Evolutionary conservation across 2,797 vertebrate species (phyloP).

Genomic region (Darevskia mixta): DNA sequence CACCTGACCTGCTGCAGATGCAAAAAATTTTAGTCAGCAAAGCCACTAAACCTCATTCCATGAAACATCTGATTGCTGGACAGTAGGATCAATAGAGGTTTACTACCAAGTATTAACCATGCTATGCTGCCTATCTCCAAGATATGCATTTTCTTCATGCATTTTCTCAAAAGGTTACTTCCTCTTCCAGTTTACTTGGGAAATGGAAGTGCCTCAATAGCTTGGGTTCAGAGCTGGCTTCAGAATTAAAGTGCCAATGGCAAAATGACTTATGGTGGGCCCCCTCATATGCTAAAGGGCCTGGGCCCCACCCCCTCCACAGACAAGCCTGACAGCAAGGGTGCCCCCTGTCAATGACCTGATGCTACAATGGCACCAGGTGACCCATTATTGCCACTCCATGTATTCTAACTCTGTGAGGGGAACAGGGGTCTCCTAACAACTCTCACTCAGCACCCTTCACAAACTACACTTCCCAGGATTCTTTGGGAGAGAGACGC

Average conservation of each 20-base stretch:
- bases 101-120: neutral
- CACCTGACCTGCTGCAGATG: conserved; percentile 12
- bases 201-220: neutral
- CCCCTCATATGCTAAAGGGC: neutral
- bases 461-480: no score
- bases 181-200: neutral
- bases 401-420: no score
- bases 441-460: no score
- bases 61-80: neutral
- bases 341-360: no score
- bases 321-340: no score
- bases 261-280: neutral
- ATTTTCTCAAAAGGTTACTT: neutral
- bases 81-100: neutral
- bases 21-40: neutral
- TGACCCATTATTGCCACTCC: no score
- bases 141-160: neutral
- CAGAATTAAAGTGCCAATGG: neutral
- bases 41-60: neutral
- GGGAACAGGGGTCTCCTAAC: no score
- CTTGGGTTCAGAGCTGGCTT: neutral
- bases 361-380: no score
- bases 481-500: no score
- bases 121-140: neutral
- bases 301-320: neutral